These are phyloP conservation scores for Dissostichus mawsoni DNA, from an alignment of 2,113 vertebrate species.

Conservation along the genomic window DNA sequence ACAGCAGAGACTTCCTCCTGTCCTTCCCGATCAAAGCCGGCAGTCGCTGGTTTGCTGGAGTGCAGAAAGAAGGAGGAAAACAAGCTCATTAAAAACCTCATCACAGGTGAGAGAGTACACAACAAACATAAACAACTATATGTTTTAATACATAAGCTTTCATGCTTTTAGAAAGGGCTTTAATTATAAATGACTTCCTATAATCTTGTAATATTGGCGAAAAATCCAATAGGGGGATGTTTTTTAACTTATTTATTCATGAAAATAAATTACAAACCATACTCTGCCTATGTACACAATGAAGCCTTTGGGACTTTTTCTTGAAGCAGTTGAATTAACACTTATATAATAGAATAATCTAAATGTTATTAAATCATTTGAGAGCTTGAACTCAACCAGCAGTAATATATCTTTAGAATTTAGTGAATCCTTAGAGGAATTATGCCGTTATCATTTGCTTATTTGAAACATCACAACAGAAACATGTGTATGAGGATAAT, in stretches of 20 bases:
- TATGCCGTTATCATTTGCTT: neutral
- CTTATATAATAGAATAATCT: too few species aligned
- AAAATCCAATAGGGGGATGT: too few species aligned
- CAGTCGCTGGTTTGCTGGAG: constrained; percentile 78
- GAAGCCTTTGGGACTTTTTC: too few species aligned
- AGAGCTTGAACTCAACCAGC: too few species aligned
- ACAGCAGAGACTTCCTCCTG: constrained; percentile 33
- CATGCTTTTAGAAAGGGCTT: neutral
- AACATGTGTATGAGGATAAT: neutral
- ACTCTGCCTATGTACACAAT: too few species aligned
- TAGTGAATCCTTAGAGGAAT: neutral
- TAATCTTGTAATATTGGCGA: too few species aligned
- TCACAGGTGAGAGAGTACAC: constrained; percentile 79
- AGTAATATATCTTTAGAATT: too few species aligned
- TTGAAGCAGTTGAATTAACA: too few species aligned
- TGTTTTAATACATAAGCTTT: neutral
- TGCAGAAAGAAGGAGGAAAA: constrained; percentile 84
- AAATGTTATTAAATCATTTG: too few species aligned
- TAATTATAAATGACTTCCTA: too few species aligned
- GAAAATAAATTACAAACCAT: too few species aligned
- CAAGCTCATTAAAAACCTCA: constrained; percentile 85
- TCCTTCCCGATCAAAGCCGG: neutral
- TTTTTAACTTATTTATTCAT: too few species aligned
- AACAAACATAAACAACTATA: neutral
- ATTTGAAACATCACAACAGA: neutral